These are phyloP conservation scores for Ispidina picta DNA, from an alignment of 2,797 vertebrate species.

Conservation along the genomic window DNA sequence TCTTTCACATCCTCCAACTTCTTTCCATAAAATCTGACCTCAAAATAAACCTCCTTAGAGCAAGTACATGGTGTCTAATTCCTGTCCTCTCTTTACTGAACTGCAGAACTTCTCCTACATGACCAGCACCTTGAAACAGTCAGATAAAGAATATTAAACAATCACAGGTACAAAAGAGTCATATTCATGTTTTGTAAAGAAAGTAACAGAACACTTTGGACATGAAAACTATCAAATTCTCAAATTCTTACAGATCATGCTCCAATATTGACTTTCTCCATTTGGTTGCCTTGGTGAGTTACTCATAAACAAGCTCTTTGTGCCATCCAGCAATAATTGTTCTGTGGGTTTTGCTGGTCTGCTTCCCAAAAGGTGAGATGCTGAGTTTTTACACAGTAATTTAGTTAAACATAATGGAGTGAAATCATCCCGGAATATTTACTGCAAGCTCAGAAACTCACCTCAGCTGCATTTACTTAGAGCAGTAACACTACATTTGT, in stretches of 20 bases:
- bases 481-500: neutral
- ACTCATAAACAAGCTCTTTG: neutral
- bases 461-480: neutral
- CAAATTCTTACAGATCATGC: neutral
- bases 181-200: neutral
- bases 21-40: neutral
- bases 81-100: neutral
- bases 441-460: neutral
- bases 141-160: neutral
- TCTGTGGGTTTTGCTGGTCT: neutral
- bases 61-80: neutral
- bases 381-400: neutral
- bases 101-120: neutral
- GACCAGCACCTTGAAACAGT: neutral
- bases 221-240: neutral
- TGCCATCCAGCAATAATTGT: neutral
- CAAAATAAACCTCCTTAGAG: neutral
- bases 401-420: slow-evolving; percentile 14
- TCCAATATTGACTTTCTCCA: neutral
- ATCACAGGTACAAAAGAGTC: neutral
- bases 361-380: slow-evolving; percentile 9
- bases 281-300: neutral
- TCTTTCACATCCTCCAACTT: neutral
- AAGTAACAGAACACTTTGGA: neutral
- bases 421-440: slow-evolving; percentile 18